Evolutionary conservation across 92 coral and sea anemone genomes (phyloP), one percentile per base, ranked within the genome.

Genomic region (Pocillopora grandis): DNA sequence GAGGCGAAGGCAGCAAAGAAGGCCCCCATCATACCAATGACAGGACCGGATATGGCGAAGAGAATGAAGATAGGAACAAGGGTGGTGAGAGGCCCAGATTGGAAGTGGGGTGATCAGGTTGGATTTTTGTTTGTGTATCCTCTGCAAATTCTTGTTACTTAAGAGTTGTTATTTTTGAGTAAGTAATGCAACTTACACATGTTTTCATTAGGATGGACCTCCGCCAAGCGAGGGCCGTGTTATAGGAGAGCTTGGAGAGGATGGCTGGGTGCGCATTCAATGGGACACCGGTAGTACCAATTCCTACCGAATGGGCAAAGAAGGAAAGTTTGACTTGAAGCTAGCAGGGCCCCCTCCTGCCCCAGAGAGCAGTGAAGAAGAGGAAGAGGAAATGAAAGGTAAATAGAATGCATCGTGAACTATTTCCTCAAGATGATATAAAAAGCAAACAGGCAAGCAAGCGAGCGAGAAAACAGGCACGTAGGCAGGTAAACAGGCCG

Each of bases 71-170:
- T 96, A 79, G 94, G 96, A 1, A 92, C 92, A 13, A 85, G 94
- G 48, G 99, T 96, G 18, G 94, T 94, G 49, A 83, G 99, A 48
- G 99, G 99, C 49, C 98, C 99, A 52, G 99, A 96, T 89, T 96
- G 99, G 99, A 96, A 96, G 64, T 96, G 99, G 99, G 99, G 98
- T 20, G 99, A 96, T 80, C 99, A 96, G 88, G 99, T 96, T 76
- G 37, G 31, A 8, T 42, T 42, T 42, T 42, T 42, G 52, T 42
- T 3, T 42, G 52, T 42, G 52, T 42, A 42, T 42, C 27, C 8
- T 14, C 70, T n/a, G 3, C 55, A 1, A 19, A 33, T 68, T 31
- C 31, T 13, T 13, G 49, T 68, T 27, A 2, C 27, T 13, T 66
- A 66, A 42, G 31, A 67, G 37, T 5, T 59, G 3, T 59, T 59